These are phyloP conservation scores for Tiaroga cobitis DNA, from an alignment of 2,797 vertebrate genomes.

Conservation along the genomic window DNA sequence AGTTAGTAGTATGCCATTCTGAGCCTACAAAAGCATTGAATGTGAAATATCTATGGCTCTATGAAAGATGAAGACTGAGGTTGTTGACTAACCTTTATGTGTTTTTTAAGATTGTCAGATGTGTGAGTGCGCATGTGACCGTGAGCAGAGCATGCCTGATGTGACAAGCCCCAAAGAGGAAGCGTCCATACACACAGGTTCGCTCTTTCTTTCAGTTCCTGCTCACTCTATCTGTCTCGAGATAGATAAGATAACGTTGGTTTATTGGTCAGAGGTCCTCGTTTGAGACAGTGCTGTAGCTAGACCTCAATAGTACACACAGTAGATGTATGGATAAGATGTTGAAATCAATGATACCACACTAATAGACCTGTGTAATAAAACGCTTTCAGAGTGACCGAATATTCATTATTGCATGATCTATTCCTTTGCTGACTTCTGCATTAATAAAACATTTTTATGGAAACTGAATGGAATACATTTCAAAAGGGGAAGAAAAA, in stretches of 20 bases:
- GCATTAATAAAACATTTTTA: neutral
- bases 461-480: neutral
- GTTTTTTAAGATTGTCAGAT: conserved; percentile 81
- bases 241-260: neutral
- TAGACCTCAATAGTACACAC: neutral
- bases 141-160: conserved; percentile 74
- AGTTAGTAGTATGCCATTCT: neutral
- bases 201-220: conserved; percentile 8
- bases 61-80: neutral
- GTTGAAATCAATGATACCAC: neutral
- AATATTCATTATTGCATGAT: neutral
- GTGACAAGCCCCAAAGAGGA: conserved; percentile 70
- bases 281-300: neutral
- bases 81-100: neutral
- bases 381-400: too few species aligned
- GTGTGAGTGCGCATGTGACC: conserved; percentile 78
- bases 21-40: neutral
- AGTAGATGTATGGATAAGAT: neutral
- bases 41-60: neutral
- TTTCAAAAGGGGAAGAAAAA: neutral
- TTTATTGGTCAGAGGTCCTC: neutral
- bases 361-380: neutral
- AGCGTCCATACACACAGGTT: conserved; percentile 80
- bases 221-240: neutral
- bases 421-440: neutral